Percentiles rank a stretch among this genome's conserved stretches.
Evolutionary conservation across 2,113 vertebrate genomes (phyloP).

Genomic region (Eurypyga helias): DNA sequence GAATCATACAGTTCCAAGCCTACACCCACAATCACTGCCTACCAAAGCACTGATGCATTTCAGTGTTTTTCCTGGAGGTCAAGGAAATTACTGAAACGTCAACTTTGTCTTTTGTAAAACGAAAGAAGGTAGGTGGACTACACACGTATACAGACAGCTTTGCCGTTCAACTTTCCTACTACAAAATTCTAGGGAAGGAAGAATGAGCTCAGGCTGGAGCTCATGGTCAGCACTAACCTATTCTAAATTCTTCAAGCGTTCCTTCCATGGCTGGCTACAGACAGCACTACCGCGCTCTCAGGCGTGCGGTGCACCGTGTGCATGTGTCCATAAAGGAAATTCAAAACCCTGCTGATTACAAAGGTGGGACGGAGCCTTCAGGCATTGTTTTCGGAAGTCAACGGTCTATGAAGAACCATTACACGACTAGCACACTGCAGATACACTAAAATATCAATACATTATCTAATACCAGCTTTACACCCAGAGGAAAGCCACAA

Average conservation of each 20-base stretch:
- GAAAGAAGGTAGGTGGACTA: neutral
- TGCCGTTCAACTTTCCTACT: neutral
- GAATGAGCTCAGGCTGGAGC: neutral
- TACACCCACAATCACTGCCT: neutral
- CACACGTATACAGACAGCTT: neutral
- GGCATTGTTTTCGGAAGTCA: neutral
- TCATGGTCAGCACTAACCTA: neutral
- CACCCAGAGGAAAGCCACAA: fast-evolving
- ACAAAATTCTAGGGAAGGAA: neutral
- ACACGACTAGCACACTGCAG: neutral
- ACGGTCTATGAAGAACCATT: neutral
- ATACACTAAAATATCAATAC: neutral
- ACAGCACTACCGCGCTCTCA: neutral
- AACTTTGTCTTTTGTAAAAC: neutral
- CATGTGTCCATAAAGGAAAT: neutral
- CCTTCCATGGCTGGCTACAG: neutral
- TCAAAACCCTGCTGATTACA: neutral
- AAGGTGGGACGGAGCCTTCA: neutral
- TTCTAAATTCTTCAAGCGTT: neutral
- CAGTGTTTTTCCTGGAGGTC: neutral
- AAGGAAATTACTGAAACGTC: neutral
- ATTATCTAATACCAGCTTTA: neutral
- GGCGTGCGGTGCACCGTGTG: neutral
- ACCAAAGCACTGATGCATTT: neutral
- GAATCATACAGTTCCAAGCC: neutral